phyloP scores from a whole-genome alignment of 2,888 invertebrate genomes.

The Electrophaes corylata region DNA sequence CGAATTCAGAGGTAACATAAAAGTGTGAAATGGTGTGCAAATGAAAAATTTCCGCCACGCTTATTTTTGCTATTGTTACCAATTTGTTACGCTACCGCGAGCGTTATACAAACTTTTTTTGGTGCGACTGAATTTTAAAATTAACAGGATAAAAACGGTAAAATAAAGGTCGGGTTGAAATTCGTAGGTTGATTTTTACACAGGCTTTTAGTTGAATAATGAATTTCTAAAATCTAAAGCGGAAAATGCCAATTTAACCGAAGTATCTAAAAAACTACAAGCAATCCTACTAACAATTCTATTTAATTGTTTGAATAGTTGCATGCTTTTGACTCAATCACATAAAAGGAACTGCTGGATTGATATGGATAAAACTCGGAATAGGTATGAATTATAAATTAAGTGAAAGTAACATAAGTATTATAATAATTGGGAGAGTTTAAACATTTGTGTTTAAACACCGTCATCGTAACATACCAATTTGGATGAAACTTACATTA shows the following conservation, averaged over 20 bases:
- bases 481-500: too few species aligned
- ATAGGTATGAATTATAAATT: too few species aligned
- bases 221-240: not conserved
- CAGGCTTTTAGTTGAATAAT: not conserved
- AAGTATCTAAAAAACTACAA: not conserved
- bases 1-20: conserved; percentile 69
- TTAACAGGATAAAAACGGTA: conserved; percentile 18
- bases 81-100: conserved; percentile 62
- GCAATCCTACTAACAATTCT: not conserved
- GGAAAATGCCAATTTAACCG: not conserved
- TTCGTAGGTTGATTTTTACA: conserved; percentile 1
- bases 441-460: too few species aligned
- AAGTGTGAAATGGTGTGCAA: conserved; percentile 76
- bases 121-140: conserved; percentile 19
- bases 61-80: conserved; percentile 73
- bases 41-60: conserved; percentile 75
- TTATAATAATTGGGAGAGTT: too few species aligned
- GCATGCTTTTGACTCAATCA: too few species aligned
- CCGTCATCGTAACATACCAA: too few species aligned
- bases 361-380: too few species aligned
- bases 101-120: conserved; percentile 48
- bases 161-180: not conserved
- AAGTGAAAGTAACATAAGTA: too few species aligned
- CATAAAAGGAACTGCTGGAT: too few species aligned
- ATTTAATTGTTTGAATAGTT: too few species aligned